Evolutionary conservation across 2,797 vertebrate genomes (phyloP).

Genomic region (Anableps anableps): DNA sequence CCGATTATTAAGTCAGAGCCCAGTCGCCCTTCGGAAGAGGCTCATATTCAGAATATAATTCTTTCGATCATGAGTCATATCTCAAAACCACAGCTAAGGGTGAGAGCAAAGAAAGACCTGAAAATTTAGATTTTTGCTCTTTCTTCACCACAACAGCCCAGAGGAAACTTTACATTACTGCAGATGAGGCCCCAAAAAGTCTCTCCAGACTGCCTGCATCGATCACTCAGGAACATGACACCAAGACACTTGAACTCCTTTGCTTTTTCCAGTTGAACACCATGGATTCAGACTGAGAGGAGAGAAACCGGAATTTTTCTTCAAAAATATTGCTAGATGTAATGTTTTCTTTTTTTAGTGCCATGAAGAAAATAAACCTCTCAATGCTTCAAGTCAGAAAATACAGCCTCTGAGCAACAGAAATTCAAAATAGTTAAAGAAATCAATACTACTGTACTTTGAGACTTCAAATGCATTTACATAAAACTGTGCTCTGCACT

Average conservation of each 20-base stretch:
- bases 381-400: neutral
- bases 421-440: neutral
- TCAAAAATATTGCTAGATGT: neutral
- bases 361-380: neutral
- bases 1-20: neutral
- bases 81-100: neutral
- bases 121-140: neutral
- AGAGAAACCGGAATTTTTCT: neutral
- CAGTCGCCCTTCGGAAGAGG: too few species aligned
- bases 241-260: neutral
- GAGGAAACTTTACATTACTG: neutral
- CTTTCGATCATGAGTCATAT: neutral
- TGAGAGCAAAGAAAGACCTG: neutral
- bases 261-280: neutral
- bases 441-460: neutral
- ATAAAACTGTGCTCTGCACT: neutral
- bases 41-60: neutral
- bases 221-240: too few species aligned
- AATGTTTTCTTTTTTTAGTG: neutral
- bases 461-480: constrained; percentile 6
- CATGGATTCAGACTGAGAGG: neutral
- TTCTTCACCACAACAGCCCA: neutral
- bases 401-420: neutral
- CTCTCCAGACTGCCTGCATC: neutral
- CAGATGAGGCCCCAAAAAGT: neutral